Conservation (phyloP, 1,140 invertebrate genomes). For the Akabosia matsudoensis region DNA sequence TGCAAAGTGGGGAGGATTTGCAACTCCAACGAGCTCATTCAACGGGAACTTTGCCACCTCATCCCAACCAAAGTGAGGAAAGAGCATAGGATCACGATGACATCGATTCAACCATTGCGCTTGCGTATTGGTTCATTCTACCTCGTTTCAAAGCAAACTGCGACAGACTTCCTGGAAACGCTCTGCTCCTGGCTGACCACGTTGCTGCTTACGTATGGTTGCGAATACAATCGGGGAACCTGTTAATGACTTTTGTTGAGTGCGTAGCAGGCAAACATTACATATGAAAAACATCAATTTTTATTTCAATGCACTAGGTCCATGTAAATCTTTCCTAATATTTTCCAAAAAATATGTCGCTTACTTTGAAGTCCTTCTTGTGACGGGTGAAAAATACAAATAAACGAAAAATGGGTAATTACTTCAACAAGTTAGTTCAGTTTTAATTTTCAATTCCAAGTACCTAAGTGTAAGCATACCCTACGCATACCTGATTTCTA, state of each 20-base stretch:
- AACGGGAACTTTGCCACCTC: conserved; percentile 5
- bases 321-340: too few relatives aligned
- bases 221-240: not conserved
- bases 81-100: conserved; percentile 6
- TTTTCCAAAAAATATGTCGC: too few relatives aligned
- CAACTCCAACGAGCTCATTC: conserved; percentile 6
- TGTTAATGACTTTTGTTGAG: not conserved
- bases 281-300: too few relatives aligned
- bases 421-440: too few relatives aligned
- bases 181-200: conserved; percentile 22
- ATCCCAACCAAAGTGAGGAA: conserved; percentile 3
- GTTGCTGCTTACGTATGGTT: conserved; percentile 15
- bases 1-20: conserved; percentile 20
- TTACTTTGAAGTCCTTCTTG: too few relatives aligned
- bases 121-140: conserved; percentile 17
- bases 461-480: too few relatives aligned
- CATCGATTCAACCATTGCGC: conserved; percentile 17
- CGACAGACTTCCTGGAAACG: conserved; percentile 19
- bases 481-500: too few relatives aligned
- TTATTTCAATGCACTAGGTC: too few relatives aligned
- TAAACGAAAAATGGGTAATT: too few relatives aligned
- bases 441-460: too few relatives aligned
- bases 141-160: conserved; percentile 3
- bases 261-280: too few relatives aligned
- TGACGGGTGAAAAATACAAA: too few relatives aligned